These are phyloP conservation scores for Eudyptes chrysolophus DNA, from an alignment of 2,113 vertebrate genomes.

Conservation along the genomic window DNA sequence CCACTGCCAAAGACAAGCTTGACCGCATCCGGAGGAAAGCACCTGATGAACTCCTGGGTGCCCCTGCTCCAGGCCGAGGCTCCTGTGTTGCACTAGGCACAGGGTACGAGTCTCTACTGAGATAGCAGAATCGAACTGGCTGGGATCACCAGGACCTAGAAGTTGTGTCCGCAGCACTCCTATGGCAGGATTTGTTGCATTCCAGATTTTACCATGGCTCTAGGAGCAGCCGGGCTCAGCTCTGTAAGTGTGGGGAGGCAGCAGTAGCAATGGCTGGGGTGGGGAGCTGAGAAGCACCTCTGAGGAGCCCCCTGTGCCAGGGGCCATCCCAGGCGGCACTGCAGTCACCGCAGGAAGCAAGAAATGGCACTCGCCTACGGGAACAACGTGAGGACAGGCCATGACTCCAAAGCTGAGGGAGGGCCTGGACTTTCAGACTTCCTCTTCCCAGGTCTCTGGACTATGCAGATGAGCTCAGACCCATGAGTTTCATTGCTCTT, in stretches of 20 bases:
- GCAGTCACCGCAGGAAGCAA: conserved; percentile 5
- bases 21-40: background rate
- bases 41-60: background rate
- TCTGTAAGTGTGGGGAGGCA: background rate
- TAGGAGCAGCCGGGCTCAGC: background rate
- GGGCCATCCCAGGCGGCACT: background rate
- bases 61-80: background rate
- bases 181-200: background rate
- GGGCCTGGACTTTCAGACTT: conserved; percentile 8
- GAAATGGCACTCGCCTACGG: background rate
- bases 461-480: background rate
- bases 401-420: background rate
- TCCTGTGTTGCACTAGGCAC: background rate
- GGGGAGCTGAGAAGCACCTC: background rate
- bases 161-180: background rate
- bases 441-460: conserved; percentile 25
- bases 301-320: background rate
- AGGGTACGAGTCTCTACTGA: background rate
- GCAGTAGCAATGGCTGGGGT: background rate
- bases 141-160: conserved; percentile 16
- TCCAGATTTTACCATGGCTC: background rate
- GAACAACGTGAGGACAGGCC: background rate
- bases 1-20: background rate
- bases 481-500: background rate
- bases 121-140: background rate